Evolutionary conservation across 2,113 vertebrate species (phyloP), one percentile per base, ranked within the genome.

Genomic region (Mola mola): DNA sequence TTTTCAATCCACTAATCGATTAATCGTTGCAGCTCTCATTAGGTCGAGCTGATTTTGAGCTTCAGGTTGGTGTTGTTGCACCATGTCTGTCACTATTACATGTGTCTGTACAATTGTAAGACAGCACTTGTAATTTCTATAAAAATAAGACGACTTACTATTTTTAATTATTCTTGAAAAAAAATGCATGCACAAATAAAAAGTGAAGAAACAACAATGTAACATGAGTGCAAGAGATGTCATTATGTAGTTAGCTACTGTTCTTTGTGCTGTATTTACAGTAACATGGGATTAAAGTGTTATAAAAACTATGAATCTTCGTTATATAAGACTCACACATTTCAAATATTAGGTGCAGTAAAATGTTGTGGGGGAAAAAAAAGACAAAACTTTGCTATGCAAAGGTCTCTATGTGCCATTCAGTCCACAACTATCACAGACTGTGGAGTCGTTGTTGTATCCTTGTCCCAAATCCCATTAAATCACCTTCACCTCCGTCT

Each of bases 401-500:
- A 10, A 15, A 28, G 3, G 21, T 51, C 5, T 56, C 25, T 34
- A 51, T 77, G 69, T 66, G 59, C 68, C 5, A 16, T 1, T 13
- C 34, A 20, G 12, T 51, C 33, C 2, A 28, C 47, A 37, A 20
- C 7, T 15, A 9, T 57, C 2, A 15, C 26, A 42, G 25, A 6
- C 33, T 20, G 7, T 61, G 20, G 20, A 26, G 46, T 16, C 11
- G 6, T 19, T 50, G 5, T 31, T 75, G 67, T 53, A 65, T 79
- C 37, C 44, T 29, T 17, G 66, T 46, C 51, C 67, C 38, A 52
- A 82, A 80, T 80, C 75, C 72, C 62, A 42, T 21, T 79, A 75
- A 81, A 79, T 79, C 75, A 64, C 47, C 49, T 37, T 79, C 78
- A 80, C 70, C 80, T 67, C 63, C 49, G 42, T 78, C 75, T 78